Evolutionary conservation across 2,888 invertebrate genomes (phyloP).

Genomic region (Macaria notata): DNA sequence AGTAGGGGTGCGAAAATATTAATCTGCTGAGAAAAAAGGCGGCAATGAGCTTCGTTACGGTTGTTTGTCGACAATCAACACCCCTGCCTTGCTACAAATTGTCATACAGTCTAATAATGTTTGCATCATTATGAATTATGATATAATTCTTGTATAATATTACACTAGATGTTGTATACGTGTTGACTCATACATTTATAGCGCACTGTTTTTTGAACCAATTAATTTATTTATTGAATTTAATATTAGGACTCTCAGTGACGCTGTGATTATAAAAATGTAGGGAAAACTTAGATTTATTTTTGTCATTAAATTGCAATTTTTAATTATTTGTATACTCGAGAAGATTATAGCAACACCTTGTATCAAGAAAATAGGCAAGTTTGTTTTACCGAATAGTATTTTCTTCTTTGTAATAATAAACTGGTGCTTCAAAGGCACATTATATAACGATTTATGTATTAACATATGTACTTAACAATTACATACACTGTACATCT

Average conservation of each 20-base stretch:
- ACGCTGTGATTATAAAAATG: constrained; percentile 66
- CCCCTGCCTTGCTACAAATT: constrained; percentile 64
- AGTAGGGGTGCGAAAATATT: constrained; percentile 75
- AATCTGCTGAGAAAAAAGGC: constrained; percentile 69
- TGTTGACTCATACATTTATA: constrained; percentile 44
- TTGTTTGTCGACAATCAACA: constrained; percentile 69
- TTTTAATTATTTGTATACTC: too few relatives aligned
- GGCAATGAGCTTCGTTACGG: constrained; percentile 74
- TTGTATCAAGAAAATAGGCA: neutral
- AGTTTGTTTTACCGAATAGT: neutral
- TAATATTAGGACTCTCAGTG: constrained; percentile 15
- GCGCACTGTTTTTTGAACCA: constrained; percentile 54
- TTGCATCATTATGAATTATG: constrained; percentile 51
- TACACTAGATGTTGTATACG: constrained; percentile 64
- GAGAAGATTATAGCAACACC: neutral
- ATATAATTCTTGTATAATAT: constrained; percentile 58
- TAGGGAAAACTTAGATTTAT: constrained; percentile 63
- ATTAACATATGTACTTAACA: constrained; percentile 29
- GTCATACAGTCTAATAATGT: constrained; percentile 67
- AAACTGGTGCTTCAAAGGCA: constrained; percentile 45
- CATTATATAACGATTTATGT: constrained; percentile 43
- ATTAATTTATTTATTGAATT: constrained; percentile 71
- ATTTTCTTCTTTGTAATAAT: constrained; percentile 1
- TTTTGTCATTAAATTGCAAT: constrained; percentile 36
- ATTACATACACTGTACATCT: constrained; percentile 38